These are phyloP conservation scores for Oreochromis grahami DNA, from an alignment of 2,797 vertebrate genomes.

Conservation along the genomic window DNA sequence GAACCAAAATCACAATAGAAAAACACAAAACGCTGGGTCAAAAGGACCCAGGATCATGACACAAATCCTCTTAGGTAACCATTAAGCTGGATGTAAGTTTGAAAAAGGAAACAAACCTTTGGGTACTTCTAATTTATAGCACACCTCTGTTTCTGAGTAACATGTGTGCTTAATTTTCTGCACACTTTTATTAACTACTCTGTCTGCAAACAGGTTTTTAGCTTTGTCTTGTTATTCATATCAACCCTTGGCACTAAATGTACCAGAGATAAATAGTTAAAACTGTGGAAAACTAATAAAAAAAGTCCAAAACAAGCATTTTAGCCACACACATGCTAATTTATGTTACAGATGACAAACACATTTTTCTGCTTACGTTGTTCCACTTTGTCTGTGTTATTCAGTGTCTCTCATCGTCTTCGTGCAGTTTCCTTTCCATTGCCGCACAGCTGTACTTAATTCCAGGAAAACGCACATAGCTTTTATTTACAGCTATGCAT, in stretches of 20 bases:
- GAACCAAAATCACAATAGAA: no score
- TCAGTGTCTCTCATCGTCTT: slow-evolving; percentile 3
- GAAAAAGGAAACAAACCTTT: neutral
- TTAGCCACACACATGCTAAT: neutral
- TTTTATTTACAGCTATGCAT: slow-evolving; percentile 8
- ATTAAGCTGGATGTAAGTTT: neutral
- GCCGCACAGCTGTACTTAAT: neutral
- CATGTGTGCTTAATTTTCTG: neutral
- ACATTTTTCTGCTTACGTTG: slow-evolving; percentile 9
- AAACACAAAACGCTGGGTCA: no score
- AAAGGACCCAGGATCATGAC: no score
- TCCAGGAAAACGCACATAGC: slow-evolving; percentile 25
- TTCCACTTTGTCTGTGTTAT: neutral
- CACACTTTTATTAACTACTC: neutral
- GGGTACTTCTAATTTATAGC: neutral
- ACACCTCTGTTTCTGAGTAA: neutral
- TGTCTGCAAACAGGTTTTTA: neutral
- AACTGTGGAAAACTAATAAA: neutral
- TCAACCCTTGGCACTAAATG: neutral
- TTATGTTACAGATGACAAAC: neutral
- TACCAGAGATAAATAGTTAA: neutral
- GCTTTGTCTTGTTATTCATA: neutral
- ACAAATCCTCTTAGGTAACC: neutral
- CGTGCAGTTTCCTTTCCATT: slow-evolving; percentile 14
- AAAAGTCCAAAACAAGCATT: neutral